Evolutionary conservation across 35 echinoderm and acorn worm genomes (phyloP).

Genomic region (Antedon bifida): DNA sequence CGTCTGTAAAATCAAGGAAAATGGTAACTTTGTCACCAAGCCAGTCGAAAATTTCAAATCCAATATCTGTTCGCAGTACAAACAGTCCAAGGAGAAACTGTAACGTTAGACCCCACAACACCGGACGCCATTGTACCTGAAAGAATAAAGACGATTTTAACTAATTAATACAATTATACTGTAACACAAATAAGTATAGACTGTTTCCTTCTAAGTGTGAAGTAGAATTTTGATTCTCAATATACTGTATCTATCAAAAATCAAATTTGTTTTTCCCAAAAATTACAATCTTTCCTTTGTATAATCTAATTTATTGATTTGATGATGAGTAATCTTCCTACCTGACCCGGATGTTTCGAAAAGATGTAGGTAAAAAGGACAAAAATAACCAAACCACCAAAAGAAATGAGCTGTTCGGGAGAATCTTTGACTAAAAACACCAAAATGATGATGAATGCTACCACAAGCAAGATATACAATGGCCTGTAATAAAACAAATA

Average conservation of each 20-base stretch:
- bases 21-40: conserved; percentile 16
- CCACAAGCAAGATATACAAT: conserved; percentile 20
- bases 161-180: not conserved
- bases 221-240: too few species aligned
- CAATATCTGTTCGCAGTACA: conserved; percentile 21
- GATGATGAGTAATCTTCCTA: not conserved
- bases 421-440: conserved; percentile 31
- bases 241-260: too few species aligned
- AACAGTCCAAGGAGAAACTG: conserved; percentile 32
- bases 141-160: not conserved
- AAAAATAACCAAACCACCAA: conserved; percentile 32
- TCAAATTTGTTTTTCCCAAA: too few species aligned
- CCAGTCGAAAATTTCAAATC: conserved; percentile 29
- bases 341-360: conserved; percentile 39
- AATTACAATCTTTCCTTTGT: not conserved
- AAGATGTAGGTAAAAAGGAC: conserved; percentile 36
- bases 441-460: conserved; percentile 30
- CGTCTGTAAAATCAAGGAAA: conserved; percentile 29
- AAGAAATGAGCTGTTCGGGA: conserved; percentile 44
- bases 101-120: conserved; percentile 24
- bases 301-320: not conserved
- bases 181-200: not conserved
- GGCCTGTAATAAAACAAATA: conserved; percentile 19
- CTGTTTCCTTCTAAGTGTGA: not conserved
- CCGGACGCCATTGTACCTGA: conserved; percentile 30